Evolutionary conservation across 2,113 vertebrate species (phyloP).

Genomic region (Rafetus swinhoei): DNA sequence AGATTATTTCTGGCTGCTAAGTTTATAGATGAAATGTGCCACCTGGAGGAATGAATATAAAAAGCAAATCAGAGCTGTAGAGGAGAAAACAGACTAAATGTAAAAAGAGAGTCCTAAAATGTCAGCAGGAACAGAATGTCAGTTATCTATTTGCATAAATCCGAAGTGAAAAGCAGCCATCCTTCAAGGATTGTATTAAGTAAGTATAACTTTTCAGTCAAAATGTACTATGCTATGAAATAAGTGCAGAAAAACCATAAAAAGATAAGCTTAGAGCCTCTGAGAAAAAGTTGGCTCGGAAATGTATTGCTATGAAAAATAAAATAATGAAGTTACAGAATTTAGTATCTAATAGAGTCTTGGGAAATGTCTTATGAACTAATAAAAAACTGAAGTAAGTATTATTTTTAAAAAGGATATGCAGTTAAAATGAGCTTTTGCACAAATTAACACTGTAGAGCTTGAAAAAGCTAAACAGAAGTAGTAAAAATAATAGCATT

Average conservation of each 20-base stretch:
- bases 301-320: neutral
- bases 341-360: neutral
- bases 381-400: neutral
- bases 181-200: neutral
- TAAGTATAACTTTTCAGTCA: neutral
- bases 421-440: neutral
- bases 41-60: neutral
- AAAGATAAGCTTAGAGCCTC: neutral
- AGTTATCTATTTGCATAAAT: neutral
- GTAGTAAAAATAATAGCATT: neutral
- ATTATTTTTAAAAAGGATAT: neutral
- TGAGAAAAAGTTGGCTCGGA: neutral
- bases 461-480: neutral
- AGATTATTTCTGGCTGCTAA: neutral
- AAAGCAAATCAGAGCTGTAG: neutral
- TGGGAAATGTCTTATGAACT: neutral
- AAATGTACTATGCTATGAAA: neutral
- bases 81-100: neutral
- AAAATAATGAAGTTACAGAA: neutral
- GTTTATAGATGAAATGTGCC: neutral
- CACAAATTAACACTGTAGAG: neutral
- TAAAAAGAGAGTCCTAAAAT: neutral
- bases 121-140: neutral
- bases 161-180: neutral
- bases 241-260: neutral